Conservation (phyloP, 1,140 invertebrate genomes). For the Drosophila persimilis region DNA sequence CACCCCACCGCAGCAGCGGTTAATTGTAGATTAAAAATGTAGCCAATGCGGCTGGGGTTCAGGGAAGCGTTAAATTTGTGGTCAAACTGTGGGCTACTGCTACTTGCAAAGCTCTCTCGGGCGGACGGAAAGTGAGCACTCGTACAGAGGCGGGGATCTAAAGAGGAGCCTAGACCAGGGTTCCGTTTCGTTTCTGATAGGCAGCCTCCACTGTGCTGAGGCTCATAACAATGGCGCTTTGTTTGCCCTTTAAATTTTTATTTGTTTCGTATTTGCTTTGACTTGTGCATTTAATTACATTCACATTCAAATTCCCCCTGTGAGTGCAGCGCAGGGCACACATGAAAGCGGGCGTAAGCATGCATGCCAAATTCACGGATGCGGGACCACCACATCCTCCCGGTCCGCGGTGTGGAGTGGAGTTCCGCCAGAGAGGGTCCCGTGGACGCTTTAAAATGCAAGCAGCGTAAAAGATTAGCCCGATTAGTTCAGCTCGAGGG, state of each 20-base stretch:
- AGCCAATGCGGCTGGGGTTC: slow-evolving; percentile 65
- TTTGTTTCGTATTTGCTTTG: slow-evolving; percentile 10
- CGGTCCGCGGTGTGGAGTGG: too few species aligned
- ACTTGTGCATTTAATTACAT: slow-evolving; percentile 65
- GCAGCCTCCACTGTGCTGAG: too few species aligned
- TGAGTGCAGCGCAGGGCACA: slow-evolving; percentile 3
- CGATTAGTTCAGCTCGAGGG: slow-evolving; percentile 72
- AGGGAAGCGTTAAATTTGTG: slow-evolving; percentile 77
- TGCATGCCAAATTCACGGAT: slow-evolving; percentile 61
- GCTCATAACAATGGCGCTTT: background rate
- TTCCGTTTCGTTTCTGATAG: background rate
- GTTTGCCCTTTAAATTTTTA: slow-evolving; percentile 23
- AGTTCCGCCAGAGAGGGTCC: too few species aligned
- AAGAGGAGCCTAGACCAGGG: background rate
- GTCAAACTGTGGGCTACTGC: slow-evolving; percentile 55
- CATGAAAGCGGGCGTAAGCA: slow-evolving; percentile 38
- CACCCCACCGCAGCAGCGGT: slow-evolving; percentile 62
- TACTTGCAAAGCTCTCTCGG: background rate
- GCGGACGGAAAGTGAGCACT: background rate
- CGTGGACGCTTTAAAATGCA: slow-evolving; percentile 69
- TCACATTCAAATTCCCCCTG: slow-evolving; percentile 15
- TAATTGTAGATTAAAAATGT: slow-evolving; percentile 83
- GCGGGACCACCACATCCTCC: background rate
- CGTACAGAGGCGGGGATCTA: background rate
- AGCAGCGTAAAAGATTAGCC: slow-evolving; percentile 81